These are phyloP conservation scores for Cnemophilus loriae DNA, from an alignment of 2,113 vertebrate species.

Conservation along the genomic window DNA sequence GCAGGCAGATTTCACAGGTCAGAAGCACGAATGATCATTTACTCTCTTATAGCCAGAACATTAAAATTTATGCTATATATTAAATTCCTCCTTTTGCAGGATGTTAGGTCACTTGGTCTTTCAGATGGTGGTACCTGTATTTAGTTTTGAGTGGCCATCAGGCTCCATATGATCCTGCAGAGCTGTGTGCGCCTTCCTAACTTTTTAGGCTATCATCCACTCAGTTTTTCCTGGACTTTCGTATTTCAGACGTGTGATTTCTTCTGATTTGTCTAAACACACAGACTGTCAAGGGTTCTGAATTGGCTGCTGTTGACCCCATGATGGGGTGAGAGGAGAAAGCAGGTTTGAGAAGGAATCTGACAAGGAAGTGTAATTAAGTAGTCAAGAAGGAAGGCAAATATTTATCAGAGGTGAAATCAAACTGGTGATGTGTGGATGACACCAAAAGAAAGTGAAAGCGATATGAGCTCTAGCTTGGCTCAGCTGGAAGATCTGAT, in stretches of 20 bases:
- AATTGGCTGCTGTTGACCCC: neutral
- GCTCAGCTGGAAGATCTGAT: neutral
- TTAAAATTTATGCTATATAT: neutral
- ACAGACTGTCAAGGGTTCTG: neutral
- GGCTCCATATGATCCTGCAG: neutral
- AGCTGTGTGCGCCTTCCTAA: neutral
- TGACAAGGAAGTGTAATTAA: neutral
- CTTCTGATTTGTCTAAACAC: neutral
- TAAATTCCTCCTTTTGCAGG: neutral
- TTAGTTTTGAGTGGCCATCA: neutral
- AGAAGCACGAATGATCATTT: neutral
- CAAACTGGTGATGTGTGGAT: neutral
- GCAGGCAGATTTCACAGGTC: neutral
- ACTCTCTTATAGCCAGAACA: neutral
- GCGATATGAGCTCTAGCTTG: neutral
- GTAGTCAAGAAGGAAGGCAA: neutral
- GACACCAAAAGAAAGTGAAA: neutral
- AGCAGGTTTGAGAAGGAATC: neutral
- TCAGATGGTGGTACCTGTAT: neutral
- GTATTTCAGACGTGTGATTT: neutral
- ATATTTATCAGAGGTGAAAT: neutral
- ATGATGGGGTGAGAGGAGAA: neutral
- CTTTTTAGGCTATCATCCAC: neutral
- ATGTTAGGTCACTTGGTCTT: neutral
- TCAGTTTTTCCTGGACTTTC: neutral